These are phyloP conservation scores for Latrodectus elegans DNA, from an alignment of 2,888 invertebrate genomes.

Conservation along the genomic window DNA sequence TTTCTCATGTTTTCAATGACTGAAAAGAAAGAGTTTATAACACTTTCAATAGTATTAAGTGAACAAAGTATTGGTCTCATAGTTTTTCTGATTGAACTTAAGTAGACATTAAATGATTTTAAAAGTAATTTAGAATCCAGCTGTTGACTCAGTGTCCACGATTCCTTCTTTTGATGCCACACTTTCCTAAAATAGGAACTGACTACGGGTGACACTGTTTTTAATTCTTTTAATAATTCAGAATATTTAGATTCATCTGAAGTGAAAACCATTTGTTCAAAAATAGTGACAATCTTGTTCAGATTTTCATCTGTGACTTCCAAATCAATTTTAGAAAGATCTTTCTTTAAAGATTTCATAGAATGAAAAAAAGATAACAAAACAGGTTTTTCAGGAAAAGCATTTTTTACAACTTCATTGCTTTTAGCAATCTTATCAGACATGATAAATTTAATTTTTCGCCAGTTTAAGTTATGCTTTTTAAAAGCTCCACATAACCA, in stretches of 20 bases:
- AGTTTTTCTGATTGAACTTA: slow-evolving; percentile 18
- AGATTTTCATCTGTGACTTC: slow-evolving; percentile 16
- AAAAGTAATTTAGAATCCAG: slow-evolving; percentile 39
- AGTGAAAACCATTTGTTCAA: slow-evolving; percentile 49
- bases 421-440: slow-evolving; percentile 16
- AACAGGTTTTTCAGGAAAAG: slow-evolving; percentile 38
- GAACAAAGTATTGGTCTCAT: slow-evolving; percentile 16
- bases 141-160: slow-evolving; percentile 29
- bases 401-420: slow-evolving; percentile 11
- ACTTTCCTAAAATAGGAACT: slow-evolving; percentile 16
- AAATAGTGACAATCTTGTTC: slow-evolving; percentile 15
- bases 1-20: slow-evolving; percentile 7
- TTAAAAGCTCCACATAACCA: slow-evolving; percentile 56
- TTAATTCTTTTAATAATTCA: slow-evolving; percentile 29
- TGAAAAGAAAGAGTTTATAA: slow-evolving; percentile 18
- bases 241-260: slow-evolving; percentile 39
- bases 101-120: slow-evolving; percentile 39
- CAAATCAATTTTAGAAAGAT: slow-evolving; percentile 16
- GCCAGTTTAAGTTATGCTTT: slow-evolving; percentile 47
- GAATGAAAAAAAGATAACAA: slow-evolving; percentile 43
- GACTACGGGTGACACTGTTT: slow-evolving; percentile 15
- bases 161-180: slow-evolving; percentile 32
- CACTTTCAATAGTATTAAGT: slow-evolving; percentile 19
- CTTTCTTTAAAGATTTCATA: slow-evolving; percentile 48
- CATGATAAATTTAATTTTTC: slow-evolving; percentile 30